Evolutionary conservation across 2,113 vertebrate species (phyloP).

Genomic region (Stomatorhinus ivindoensis): DNA sequence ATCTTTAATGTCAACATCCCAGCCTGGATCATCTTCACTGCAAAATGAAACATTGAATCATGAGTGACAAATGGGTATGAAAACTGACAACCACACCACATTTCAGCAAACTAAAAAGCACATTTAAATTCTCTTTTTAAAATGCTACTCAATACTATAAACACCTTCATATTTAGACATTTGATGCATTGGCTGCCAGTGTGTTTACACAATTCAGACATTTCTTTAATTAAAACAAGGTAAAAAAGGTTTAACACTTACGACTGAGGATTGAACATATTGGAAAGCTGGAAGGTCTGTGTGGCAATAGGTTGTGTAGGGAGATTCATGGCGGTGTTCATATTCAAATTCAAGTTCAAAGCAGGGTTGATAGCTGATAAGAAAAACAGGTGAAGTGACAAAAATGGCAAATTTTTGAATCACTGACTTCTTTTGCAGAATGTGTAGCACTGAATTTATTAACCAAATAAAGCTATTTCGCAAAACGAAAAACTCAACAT

Average conservation of each 20-base stretch:
- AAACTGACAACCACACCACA: background rate
- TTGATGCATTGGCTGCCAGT: background rate
- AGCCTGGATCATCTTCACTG: conserved; percentile 90
- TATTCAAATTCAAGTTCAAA: conserved; percentile 35
- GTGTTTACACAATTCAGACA: background rate
- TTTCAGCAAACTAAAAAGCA: background rate
- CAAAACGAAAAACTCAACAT: background rate
- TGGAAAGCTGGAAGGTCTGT: conserved; percentile 96
- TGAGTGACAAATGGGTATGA: background rate
- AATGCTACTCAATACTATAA: background rate
- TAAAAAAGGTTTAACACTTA: conserved; percentile 55
- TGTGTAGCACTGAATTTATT: background rate
- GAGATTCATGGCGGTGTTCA: conserved; percentile 62
- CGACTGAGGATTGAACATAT: conserved; percentile 97
- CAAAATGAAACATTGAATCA: background rate
- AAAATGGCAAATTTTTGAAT: background rate
- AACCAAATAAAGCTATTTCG: background rate
- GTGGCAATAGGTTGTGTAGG: conserved; percentile 89
- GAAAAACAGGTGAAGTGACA: conserved; percentile 13
- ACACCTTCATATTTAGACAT: background rate
- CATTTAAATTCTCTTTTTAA: background rate
- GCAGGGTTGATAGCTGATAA: conserved; percentile 43
- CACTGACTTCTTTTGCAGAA: background rate
- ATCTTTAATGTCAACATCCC: conserved; percentile 93
- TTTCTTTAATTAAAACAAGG: background rate